Evolutionary conservation across 2,888 invertebrate species (phyloP).

Genomic region (Leuctra nigra): DNA sequence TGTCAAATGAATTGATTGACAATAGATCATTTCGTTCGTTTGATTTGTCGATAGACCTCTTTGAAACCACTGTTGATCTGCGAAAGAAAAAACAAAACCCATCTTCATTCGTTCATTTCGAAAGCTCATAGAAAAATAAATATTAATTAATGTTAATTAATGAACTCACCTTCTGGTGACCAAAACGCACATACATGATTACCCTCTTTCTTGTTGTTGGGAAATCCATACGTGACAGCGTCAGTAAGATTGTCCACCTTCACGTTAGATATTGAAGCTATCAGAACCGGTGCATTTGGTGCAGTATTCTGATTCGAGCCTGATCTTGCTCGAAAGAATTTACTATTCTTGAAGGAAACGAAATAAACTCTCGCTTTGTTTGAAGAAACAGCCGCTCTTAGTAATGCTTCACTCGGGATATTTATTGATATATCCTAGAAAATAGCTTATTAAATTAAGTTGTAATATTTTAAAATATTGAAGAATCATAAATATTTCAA

Average conservation of each 20-base stretch:
- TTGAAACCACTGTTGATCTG: slow-evolving; percentile 35
- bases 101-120: background rate
- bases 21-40: slow-evolving; percentile 31
- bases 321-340: slow-evolving; percentile 16
- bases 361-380: slow-evolving; percentile 21
- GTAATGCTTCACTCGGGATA: slow-evolving; percentile 21
- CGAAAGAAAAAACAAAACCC: background rate
- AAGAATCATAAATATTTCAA: background rate
- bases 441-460: background rate
- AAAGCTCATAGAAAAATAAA: background rate
- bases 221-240: slow-evolving; percentile 32
- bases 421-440: slow-evolving; percentile 20
- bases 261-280: slow-evolving; percentile 19
- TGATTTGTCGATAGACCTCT: slow-evolving; percentile 33
- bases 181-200: slow-evolving; percentile 34
- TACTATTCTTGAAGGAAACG: slow-evolving; percentile 23
- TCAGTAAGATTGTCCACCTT: slow-evolving; percentile 30
- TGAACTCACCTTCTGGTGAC: slow-evolving; percentile 32
- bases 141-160: background rate
- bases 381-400: slow-evolving; percentile 7
- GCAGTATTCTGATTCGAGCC: background rate
- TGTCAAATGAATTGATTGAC: slow-evolving; percentile 38
- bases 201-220: slow-evolving; percentile 23
- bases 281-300: slow-evolving; percentile 17
- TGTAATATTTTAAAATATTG: no score